Conservation (phyloP, 2,113 vertebrate species). For the Herpetotheres cachinnans region DNA sequence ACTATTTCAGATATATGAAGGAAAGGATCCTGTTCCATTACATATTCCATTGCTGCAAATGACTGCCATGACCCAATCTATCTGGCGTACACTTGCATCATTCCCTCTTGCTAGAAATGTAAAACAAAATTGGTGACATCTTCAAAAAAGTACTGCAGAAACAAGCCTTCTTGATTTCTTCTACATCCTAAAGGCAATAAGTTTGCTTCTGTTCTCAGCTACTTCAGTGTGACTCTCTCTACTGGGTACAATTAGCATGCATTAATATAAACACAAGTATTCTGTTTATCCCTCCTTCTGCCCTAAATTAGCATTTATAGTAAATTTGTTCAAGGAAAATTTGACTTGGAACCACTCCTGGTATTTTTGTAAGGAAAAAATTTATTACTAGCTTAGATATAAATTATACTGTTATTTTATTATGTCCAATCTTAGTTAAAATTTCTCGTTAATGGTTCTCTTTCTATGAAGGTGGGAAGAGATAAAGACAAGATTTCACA, state of each 20-base stretch:
- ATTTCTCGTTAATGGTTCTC: background rate
- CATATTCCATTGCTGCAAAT: background rate
- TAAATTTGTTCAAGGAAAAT: background rate
- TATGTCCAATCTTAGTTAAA: background rate
- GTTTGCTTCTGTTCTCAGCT: background rate
- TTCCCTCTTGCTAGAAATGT: background rate
- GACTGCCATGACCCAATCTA: accelerated
- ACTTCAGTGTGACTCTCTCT: background rate
- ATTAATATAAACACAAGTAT: background rate
- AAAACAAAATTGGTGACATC: background rate
- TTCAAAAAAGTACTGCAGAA: background rate
- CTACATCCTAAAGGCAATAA: background rate
- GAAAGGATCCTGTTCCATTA: background rate
- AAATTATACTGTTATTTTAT: background rate
- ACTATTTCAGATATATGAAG: background rate
- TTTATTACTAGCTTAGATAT: background rate
- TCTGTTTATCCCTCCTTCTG: background rate
- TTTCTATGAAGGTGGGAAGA: conserved; percentile 76
- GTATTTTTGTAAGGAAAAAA: background rate
- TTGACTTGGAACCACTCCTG: background rate
- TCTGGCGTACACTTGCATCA: background rate
- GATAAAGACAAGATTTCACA: conserved; percentile 74
- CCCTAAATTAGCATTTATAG: background rate
- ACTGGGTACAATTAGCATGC: background rate
- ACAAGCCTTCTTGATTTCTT: background rate